Percentiles rank a stretch among this genome's conserved stretches.
These are phyloP conservation scores for Chaitophorus viminalis DNA, from an alignment of 2,888 invertebrate species.

Conservation along the genomic window DNA sequence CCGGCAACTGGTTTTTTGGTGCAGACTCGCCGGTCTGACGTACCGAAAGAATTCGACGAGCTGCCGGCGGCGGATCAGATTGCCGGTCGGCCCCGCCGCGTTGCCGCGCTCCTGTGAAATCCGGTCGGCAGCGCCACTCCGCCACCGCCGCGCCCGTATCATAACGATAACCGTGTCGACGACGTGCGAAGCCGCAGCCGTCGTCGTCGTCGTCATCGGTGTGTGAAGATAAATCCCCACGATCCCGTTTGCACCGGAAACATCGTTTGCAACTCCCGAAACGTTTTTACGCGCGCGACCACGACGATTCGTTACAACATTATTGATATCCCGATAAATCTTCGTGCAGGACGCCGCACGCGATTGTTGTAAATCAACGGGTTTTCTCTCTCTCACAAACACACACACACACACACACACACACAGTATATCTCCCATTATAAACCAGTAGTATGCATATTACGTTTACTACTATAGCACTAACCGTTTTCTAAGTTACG, in stretches of 20 bases:
- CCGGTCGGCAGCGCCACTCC: conserved; percentile 61
- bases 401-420: too few relatives aligned
- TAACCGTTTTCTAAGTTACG: neutral
- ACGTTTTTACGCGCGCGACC: neutral
- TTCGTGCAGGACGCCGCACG: neutral
- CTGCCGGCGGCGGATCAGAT: conserved; percentile 53
- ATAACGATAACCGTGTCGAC: conserved; percentile 53
- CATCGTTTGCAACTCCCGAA: neutral
- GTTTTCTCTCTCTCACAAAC: neutral
- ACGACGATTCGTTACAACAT: neutral
- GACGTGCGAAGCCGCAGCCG: conserved; percentile 15
- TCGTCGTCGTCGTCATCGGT: conserved; percentile 12
- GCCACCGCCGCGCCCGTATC: neutral
- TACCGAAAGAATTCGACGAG: conserved; percentile 58
- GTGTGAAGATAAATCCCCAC: conserved; percentile 39
- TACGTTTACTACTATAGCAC: neutral
- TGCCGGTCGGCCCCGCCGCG: conserved; percentile 61
- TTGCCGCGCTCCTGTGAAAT: conserved; percentile 62
- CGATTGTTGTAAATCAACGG: neutral
- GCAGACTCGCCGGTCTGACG: conserved; percentile 57
- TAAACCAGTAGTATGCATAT: neutral
- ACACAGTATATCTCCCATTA: neutral
- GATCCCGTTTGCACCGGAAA: conserved; percentile 34
- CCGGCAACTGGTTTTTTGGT: conserved; percentile 26
- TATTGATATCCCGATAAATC: neutral